A percentile compares a stretch with the other conserved stretches of the same genome.
phyloP scores from a whole-genome alignment of 2,888 invertebrate genomes.

The Liposcelis brunnea region DNA sequence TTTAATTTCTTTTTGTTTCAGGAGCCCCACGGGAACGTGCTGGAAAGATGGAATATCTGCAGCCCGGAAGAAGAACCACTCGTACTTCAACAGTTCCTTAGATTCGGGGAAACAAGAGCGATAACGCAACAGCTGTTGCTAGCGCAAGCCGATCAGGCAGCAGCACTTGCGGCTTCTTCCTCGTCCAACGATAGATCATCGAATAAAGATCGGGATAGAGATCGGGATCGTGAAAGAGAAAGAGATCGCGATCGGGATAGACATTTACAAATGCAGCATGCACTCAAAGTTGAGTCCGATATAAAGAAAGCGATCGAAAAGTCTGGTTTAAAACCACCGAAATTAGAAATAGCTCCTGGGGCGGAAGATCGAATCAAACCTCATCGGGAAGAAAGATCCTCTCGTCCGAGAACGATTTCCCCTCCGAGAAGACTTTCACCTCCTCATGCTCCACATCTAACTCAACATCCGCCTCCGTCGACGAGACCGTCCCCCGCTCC shows the following conservation, averaged over 20 bases:
- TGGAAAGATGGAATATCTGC: slow-evolving; percentile 80
- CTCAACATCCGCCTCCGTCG: slow-evolving; percentile 26
- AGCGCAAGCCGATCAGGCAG: slow-evolving; percentile 12
- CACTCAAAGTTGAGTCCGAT: slow-evolving; percentile 1
- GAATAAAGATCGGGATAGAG: slow-evolving; percentile 8
- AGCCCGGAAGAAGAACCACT: slow-evolving; percentile 78
- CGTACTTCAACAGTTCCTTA: slow-evolving; percentile 79
- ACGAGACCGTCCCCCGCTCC: slow-evolving; percentile 27
- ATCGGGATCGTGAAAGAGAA: slow-evolving; percentile 11
- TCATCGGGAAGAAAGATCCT: slow-evolving; percentile 7
- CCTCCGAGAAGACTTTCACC: slow-evolving; percentile 49
- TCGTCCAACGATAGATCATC: slow-evolving; percentile 9
- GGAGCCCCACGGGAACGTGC: slow-evolving; percentile 59
- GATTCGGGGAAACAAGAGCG: slow-evolving; percentile 76
- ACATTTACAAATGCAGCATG: slow-evolving; percentile 3
- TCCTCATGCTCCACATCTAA: slow-evolving; percentile 15
- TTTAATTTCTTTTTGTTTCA: slow-evolving; percentile 31
- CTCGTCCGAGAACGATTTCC: slow-evolving; percentile 23
- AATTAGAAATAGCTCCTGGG: neutral
- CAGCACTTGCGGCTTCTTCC: slow-evolving; percentile 4
- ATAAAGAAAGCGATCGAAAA: neutral
- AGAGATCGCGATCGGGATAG: slow-evolving; percentile 2
- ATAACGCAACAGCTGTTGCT: slow-evolving; percentile 48
- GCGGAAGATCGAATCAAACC: too few relatives aligned
- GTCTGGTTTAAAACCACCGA: slow-evolving; percentile 1